Percentiles rank a stretch among this genome's conserved stretches.
Conservation (phyloP, 2,888 invertebrate genomes). For the Noctua janthe region DNA sequence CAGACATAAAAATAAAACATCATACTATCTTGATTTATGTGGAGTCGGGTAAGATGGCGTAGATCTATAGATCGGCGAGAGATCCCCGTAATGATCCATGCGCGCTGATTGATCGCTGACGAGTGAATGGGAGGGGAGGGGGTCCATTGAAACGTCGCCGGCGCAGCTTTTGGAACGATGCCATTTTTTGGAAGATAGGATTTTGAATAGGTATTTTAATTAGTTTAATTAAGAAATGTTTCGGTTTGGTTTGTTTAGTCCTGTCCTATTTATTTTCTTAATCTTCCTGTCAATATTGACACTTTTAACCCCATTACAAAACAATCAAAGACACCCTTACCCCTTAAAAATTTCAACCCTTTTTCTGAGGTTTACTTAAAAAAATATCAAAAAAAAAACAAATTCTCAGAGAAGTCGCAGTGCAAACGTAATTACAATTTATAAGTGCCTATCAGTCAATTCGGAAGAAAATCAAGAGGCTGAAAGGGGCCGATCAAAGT, state of each 20-base stretch:
- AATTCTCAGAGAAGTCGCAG: conserved; percentile 39
- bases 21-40: conserved; percentile 56
- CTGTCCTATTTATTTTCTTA: not conserved
- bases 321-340: conserved; percentile 45
- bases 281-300: conserved; percentile 17
- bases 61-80: conserved; percentile 59
- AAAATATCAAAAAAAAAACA: conserved; percentile 39
- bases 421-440: conserved; percentile 77
- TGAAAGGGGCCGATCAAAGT: conserved; percentile 76
- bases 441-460: conserved; percentile 77
- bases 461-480: conserved; percentile 75
- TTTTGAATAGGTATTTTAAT: conserved; percentile 44
- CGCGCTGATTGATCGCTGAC: conserved; percentile 69
- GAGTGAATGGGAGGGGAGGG: conserved; percentile 66
- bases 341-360: conserved; percentile 38
- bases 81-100: conserved; percentile 63
- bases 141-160: conserved; percentile 60
- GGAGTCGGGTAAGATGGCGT: conserved; percentile 45
- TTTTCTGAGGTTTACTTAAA: conserved; percentile 34
- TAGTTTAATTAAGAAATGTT: conserved; percentile 25
- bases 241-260: not conserved
- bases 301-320: conserved; percentile 42
- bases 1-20: conserved; percentile 55
- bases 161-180: conserved; percentile 66
- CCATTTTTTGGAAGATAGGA: conserved; percentile 60